Evolutionary conservation across 64 coral and sea anemone species (phyloP), one percentile per base, ranked within the genome.

Genomic region (Pachyseris speciosa): DNA sequence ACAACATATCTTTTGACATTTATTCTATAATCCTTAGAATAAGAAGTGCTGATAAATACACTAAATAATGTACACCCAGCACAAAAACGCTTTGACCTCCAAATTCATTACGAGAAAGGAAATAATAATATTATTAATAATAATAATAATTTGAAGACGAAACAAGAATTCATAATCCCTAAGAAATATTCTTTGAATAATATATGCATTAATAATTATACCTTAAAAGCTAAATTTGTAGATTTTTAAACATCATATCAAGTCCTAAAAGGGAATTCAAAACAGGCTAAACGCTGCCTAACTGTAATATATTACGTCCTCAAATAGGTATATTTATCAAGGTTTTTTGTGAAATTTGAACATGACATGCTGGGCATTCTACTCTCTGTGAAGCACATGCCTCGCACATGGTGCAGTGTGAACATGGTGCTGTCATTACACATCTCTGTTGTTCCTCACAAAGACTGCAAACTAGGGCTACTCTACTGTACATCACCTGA

Each of bases 1-100:
- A 81, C 76, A 80, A 81, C 77, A 39, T 81, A 81, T 58, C 52
- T 81, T 76, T 86, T 69, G 83, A 86, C 38, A 70, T 94, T 94
- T 89, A 85, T 90, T 96, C 92, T 51, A 74, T 89, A 96, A 83
- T 92, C 75, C 91, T 97, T 87, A 90, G 81, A 91, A 93, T 97
- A 97, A 96, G 90, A 92, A 88, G 95, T 97, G 95, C 95, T 93
- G 91, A 97, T 97, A 97, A 97, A 97, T 97, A 97, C 92, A 97
- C 95, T 97, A 90, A 80, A 15, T 74, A 69, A 96, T 93, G 91
- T 85, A 86, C 57, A 97, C 77, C 90, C 95, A 97, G 95, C 95
- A 97, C 77, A 69, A 84, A n/a, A 92, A 93, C 25, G 90, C 86
- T 97, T 76, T 72, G 94, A 88, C 69, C 87, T 88, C 69, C 84